A percentile compares a stretch with the other conserved stretches of the same genome.
phyloP scores from a whole-genome alignment of 2,888 invertebrate species.

The Synergus itoensis region DNA sequence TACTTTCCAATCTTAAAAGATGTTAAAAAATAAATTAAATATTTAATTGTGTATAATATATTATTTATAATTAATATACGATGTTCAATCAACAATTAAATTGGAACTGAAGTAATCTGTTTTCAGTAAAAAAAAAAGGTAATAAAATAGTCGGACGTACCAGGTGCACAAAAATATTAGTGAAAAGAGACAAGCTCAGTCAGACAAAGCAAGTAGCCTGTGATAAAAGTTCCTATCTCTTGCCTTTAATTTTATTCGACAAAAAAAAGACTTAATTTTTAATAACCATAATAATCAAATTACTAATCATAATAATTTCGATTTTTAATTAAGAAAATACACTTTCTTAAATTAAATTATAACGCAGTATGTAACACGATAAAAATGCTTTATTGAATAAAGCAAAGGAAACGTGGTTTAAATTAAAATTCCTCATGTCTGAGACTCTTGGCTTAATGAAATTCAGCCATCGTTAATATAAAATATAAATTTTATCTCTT shows the following conservation, averaged over 20 bases:
- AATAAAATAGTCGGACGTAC: not conserved
- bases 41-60: too few relatives aligned
- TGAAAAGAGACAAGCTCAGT: not conserved
- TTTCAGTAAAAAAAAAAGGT: not conserved
- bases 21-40: not conserved
- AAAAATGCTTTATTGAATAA: not conserved
- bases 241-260: not conserved
- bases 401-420: conserved; percentile 3
- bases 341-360: not conserved
- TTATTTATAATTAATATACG: too few relatives aligned
- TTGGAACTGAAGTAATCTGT: not conserved
- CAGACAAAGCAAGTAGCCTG: not conserved
- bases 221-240: not conserved
- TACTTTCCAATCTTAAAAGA: not conserved
- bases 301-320: too few relatives aligned
- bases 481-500: not conserved
- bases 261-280: too few relatives aligned
- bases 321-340: too few relatives aligned
- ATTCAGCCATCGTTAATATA: not conserved
- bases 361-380: not conserved
- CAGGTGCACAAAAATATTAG: not conserved
- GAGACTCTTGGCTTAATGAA: not conserved
- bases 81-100: not conserved
- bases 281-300: too few relatives aligned
- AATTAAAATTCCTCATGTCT: conserved; percentile 15